Evolutionary conservation across 2,888 invertebrate genomes (phyloP).

Genomic region (Catocala nupta): DNA sequence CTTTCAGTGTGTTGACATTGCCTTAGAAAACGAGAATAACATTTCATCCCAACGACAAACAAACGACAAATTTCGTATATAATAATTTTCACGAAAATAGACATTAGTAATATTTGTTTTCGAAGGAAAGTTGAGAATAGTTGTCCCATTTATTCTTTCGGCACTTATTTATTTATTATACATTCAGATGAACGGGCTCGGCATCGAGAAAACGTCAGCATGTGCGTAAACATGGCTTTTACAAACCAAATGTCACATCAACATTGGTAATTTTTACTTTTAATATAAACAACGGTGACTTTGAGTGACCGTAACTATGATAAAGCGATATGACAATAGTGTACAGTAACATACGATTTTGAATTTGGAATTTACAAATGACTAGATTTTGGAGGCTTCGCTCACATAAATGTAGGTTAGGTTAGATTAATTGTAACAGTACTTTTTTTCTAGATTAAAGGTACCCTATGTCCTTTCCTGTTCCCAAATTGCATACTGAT

Average conservation of each 20-base stretch:
- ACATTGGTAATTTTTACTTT: constrained; percentile 34
- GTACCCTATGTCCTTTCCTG: too few species aligned
- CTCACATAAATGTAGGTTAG: too few species aligned
- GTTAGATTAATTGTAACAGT: too few species aligned
- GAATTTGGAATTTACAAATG: too few species aligned
- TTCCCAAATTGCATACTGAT: too few species aligned
- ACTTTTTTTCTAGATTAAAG: too few species aligned
- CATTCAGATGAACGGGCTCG: constrained; percentile 39
- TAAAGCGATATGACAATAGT: too few species aligned
- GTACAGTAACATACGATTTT: too few species aligned
- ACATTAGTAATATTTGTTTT: constrained; percentile 28
- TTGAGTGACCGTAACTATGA: too few species aligned
- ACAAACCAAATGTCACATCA: constrained; percentile 56
- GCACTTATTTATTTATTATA: constrained; percentile 33
- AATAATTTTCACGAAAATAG: constrained; percentile 17
- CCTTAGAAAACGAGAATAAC: constrained; percentile 5
- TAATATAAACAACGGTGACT: constrained; percentile 7
- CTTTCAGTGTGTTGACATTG: constrained; percentile 6
- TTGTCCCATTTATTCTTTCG: constrained; percentile 12
- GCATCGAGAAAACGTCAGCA: constrained; percentile 33
- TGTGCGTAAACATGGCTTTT: constrained; percentile 56
- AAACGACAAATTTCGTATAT: constrained; percentile 3
- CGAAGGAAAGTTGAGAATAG: constrained; percentile 18
- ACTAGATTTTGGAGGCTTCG: too few species aligned
- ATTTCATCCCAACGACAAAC: constrained; percentile 6